Base-by-base conservation (phyloP, 1,140 invertebrate species). In the Tetramorium parvispinum region DNA sequence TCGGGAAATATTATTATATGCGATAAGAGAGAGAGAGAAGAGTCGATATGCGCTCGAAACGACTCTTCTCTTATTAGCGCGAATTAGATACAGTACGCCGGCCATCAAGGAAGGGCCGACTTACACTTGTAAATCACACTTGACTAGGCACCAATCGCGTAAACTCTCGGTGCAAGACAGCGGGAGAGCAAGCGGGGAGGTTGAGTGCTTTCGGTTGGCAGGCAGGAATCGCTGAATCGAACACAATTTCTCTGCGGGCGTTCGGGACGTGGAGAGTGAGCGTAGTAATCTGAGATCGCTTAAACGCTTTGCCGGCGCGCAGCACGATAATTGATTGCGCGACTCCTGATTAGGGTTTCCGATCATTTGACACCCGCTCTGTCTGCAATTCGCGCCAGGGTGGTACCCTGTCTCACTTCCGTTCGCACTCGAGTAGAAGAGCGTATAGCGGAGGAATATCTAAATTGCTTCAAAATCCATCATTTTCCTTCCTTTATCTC, bases 271-370 rank as follows among this genome's bases (percentile, higher is more conserved):
- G 71, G 66, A 81, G 63, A 87, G 76, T 70, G 75, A 87, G 46
- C 71, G 49, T 66, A 66, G 87, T 81, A 87, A 91, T 81, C 85
- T 37, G 78, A 76, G 79, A 85, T 78, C 89, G 77, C 85, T 88
- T 90, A 90, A 88, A 91, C 82, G 82, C 87, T 89, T 91, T 88
- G 78, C 76, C 83, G 59, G 68, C 55, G 46, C 78, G 87, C 77
- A 85, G 88, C 85, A 81, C 89, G 85, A 89, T 88, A 92, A 92
- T 91, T 92, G 88, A 92, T 92, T 88, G 86, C 87, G 88, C 89
- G 71, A 82, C 82, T 78, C 85, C 70, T 85, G 87, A 91, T 86
- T 91, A 91, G 87, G 85, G 87, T 91, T 91, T 89, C 91, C 91
- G 82, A 92, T 91, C 87, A 90, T 89, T 92, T 91, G 91, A 91